A percentile compares a stretch with the other conserved stretches of the same genome.
Evolutionary conservation across 2,113 vertebrate species (phyloP).

Genomic region (Corvus hawaiiensis): DNA sequence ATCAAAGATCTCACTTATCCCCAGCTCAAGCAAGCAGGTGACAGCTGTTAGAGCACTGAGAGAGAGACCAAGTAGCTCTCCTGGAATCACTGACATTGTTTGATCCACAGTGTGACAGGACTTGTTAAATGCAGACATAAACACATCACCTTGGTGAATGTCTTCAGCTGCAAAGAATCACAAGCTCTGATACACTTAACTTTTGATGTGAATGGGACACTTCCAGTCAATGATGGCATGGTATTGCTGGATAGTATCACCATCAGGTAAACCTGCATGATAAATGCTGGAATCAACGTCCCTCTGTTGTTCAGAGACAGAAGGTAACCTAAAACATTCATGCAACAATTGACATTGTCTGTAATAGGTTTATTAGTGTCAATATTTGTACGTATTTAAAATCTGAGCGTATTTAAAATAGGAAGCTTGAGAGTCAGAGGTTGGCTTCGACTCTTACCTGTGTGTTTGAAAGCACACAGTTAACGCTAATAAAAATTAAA

Average conservation of each 20-base stretch:
- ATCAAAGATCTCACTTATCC: background rate
- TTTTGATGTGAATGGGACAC: background rate
- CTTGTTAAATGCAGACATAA: background rate
- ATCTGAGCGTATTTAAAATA: background rate
- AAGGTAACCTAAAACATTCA: background rate
- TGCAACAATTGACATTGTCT: accelerated
- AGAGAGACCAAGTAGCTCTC: background rate
- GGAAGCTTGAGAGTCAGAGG: background rate
- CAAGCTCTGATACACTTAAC: background rate
- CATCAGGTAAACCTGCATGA: background rate
- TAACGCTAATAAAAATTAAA: background rate
- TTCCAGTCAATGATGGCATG: background rate
- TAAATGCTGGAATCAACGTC: background rate
- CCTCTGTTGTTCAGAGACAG: background rate
- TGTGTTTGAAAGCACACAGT: background rate
- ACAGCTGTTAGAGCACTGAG: background rate
- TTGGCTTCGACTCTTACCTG: background rate
- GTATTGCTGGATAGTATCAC: accelerated
- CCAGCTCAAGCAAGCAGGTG: background rate
- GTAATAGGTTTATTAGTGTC: background rate
- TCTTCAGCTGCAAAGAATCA: background rate
- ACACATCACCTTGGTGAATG: background rate
- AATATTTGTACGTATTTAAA: background rate
- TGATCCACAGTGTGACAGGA: background rate
- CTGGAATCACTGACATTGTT: background rate